Evolutionary conservation across 2,888 invertebrate genomes (phyloP).

Genomic region (Masnerella sp.): DNA sequence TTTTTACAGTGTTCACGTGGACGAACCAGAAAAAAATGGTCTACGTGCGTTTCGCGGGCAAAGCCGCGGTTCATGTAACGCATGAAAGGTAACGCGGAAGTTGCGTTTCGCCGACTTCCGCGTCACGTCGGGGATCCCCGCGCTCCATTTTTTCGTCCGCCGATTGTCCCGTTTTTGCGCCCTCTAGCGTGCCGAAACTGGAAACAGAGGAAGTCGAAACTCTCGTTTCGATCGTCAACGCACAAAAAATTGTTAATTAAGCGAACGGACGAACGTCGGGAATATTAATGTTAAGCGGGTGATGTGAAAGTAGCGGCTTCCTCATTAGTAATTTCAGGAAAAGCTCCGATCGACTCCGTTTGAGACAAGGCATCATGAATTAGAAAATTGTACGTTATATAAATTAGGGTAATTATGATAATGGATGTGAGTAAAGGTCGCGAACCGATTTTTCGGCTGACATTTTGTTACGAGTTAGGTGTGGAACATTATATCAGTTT

Average conservation of each 20-base stretch:
- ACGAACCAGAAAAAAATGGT: conserved; percentile 26
- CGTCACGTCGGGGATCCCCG: conserved; percentile 52
- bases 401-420: conserved; percentile 34
- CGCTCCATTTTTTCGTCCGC: too few relatives aligned
- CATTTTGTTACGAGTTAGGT: conserved; percentile 1
- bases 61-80: conserved; percentile 61
- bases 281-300: conserved; percentile 35
- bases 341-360: conserved; percentile 22
- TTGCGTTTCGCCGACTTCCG: conserved; percentile 57
- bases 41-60: conserved; percentile 26
- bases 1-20: too few relatives aligned
- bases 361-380: conserved; percentile 20
- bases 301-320: conserved; percentile 55
- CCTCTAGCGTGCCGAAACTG: too few relatives aligned
- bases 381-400: conserved; percentile 40
- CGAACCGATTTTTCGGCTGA: neutral
- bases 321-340: conserved; percentile 51
- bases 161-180: too few relatives aligned
- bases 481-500: too few relatives aligned
- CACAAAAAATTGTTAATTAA: conserved; percentile 42
- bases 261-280: conserved; percentile 16
- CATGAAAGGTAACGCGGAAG: conserved; percentile 65
- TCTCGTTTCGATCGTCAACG: conserved; percentile 22
- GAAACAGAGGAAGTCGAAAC: too few relatives aligned
- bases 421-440: conserved; percentile 3